These are phyloP conservation scores for Hyperoodon ampullatus DNA, from an alignment of 2,113 vertebrate species.

Conservation along the genomic window DNA sequence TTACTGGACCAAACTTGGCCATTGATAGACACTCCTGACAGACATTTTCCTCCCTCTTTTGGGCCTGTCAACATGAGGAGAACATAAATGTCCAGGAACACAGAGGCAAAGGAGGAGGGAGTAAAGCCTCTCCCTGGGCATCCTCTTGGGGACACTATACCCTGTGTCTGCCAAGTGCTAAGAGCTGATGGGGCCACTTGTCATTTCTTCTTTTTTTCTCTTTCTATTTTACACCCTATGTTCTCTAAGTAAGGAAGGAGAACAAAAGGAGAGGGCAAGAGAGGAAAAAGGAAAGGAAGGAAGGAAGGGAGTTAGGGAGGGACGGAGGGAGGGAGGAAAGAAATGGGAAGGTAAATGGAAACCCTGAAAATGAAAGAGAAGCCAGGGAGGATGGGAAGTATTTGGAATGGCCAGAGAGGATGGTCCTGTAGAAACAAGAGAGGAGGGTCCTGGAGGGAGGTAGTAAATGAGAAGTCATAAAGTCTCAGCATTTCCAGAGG, in stretches of 20 bases:
- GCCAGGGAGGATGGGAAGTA: background rate
- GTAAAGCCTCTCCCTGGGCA: background rate
- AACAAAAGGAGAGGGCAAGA: background rate
- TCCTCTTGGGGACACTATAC: background rate
- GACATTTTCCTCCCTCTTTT: background rate
- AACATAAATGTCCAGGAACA: background rate
- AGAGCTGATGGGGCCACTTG: background rate
- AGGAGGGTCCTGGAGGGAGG: background rate
- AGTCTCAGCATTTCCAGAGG: background rate
- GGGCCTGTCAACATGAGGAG: background rate
- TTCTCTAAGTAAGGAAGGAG: background rate
- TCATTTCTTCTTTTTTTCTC: background rate
- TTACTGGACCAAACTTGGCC: background rate
- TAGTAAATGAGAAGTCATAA: background rate
- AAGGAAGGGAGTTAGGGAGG: background rate
- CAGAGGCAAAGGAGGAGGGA: background rate
- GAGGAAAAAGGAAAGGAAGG: background rate
- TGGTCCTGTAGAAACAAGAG: background rate
- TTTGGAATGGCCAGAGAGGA: no score
- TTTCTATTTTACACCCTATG: background rate
- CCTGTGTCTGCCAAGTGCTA: background rate
- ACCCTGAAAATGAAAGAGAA: background rate
- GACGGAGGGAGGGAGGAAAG: background rate
- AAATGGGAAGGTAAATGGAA: background rate
- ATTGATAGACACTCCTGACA: background rate